Evolutionary conservation across 2,113 vertebrate genomes (phyloP).

Genomic region (Scalopus aquaticus): DNA sequence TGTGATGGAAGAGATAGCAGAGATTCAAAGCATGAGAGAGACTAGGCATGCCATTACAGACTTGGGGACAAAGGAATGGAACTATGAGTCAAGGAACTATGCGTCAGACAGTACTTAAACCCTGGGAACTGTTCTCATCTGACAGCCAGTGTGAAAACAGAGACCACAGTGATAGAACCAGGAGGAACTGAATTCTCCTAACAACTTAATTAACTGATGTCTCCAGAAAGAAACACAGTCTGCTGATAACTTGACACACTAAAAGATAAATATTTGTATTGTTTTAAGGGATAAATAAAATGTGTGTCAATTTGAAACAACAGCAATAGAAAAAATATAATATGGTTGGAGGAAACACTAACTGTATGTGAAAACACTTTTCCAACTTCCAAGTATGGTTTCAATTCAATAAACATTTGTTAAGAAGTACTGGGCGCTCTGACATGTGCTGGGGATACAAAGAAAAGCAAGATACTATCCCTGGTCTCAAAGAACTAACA

Average conservation of each 20-base stretch:
- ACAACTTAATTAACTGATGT: background rate
- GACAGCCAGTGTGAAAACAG: background rate
- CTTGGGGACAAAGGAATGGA: background rate
- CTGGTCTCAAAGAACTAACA: background rate
- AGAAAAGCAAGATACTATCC: background rate
- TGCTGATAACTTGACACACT: background rate
- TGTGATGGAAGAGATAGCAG: background rate
- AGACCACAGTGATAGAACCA: background rate
- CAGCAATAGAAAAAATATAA: background rate
- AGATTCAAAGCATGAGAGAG: background rate
- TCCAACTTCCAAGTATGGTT: background rate
- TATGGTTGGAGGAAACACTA: background rate
- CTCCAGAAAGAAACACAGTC: background rate
- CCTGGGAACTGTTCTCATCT: background rate
- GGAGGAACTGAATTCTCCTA: background rate
- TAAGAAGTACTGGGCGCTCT: background rate
- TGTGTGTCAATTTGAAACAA: background rate
- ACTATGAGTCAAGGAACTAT: background rate
- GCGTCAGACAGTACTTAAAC: background rate
- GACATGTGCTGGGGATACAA: background rate
- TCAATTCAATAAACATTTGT: background rate
- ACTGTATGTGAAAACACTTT: background rate
- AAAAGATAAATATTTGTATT: background rate
- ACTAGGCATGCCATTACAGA: accelerated
- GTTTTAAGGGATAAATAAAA: background rate